Conservation (phyloP, 1,140 invertebrate genomes). For the Papilio glaucus region DNA sequence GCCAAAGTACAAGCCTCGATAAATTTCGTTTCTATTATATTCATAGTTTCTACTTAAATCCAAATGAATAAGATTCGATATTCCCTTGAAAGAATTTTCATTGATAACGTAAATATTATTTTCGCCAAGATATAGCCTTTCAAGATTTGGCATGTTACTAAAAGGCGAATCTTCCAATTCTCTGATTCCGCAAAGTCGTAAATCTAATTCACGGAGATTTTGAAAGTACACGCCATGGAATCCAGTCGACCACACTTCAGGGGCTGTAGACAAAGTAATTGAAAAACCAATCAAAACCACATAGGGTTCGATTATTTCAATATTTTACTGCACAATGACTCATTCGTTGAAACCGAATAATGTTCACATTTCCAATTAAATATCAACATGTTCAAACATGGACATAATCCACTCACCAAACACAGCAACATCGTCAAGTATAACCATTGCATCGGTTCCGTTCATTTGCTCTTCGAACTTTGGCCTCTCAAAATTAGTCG, state of each 20-base stretch:
- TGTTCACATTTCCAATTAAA: too few relatives aligned
- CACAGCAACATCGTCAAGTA: neutral
- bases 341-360: too few relatives aligned
- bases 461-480: conserved; percentile 17
- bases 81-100: conserved; percentile 66
- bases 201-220: conserved; percentile 80
- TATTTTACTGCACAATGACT: too few relatives aligned
- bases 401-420: neutral
- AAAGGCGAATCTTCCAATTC: conserved; percentile 72
- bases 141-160: conserved; percentile 70
- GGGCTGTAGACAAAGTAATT: neutral
- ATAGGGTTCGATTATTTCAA: too few relatives aligned
- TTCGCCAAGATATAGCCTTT: conserved; percentile 79
- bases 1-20: conserved; percentile 59
- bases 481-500: neutral
- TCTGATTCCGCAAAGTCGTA: conserved; percentile 83
- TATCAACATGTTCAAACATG: too few relatives aligned
- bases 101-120: conserved; percentile 80
- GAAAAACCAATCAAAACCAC: too few relatives aligned
- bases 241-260: conserved; percentile 55
- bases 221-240: conserved; percentile 49
- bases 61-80: conserved; percentile 74
- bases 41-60: conserved; percentile 82
- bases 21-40: conserved; percentile 47
- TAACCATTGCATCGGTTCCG: neutral